Base-by-base conservation (phyloP, 2,888 invertebrate species). In the Cataglyphis rosenhaueri region DNA sequence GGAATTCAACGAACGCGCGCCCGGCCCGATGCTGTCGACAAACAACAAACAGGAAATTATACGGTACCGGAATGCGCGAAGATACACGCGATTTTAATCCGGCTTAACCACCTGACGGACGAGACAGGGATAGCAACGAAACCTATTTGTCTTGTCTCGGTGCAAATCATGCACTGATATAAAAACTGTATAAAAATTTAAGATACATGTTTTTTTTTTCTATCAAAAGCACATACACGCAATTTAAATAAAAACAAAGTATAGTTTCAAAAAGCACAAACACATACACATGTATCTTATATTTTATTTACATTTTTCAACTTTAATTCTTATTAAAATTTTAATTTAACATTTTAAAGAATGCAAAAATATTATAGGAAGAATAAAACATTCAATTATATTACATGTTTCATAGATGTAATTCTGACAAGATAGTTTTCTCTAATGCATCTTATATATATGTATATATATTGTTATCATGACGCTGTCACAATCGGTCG, bases 41-140 rank as follows among this genome's bases (percentile, higher is more conserved):
- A 82, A 82, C 81, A 82, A 82, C 79, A 79, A 62, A 68, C 82
- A 52, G 81, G 66, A 82, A 81, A 82, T 81, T 81, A 81, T 68
- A 81, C 81, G 48, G 57, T 66, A 66, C 41, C 41, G 29, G 81
- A 44, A 32, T 61, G 81, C 64, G 64, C 59, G 41, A 41, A 64
- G 41, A 62, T 64, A 64, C 76, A 75, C 73, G 44, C 73, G 59
- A 79, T 79, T 79, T 79, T 71, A 61, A 79, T 79, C 73, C 48
- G 5, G 57, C 59, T 59, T 59, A 71, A 79, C 73, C 78, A 79
- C 32, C 59, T 71, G 59, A 21, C 35, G 41, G 41, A 71, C 44
- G 78, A 59, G 59, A 44, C 44, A 15, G 48, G 78, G 21, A 44
- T 70, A 59, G 57, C 12, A 79, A 79, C 18, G 41, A 78, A 52